These are phyloP conservation scores for Rhimphoctona megacephalus DNA, from an alignment of 2,888 invertebrate genomes.

Conservation along the genomic window DNA sequence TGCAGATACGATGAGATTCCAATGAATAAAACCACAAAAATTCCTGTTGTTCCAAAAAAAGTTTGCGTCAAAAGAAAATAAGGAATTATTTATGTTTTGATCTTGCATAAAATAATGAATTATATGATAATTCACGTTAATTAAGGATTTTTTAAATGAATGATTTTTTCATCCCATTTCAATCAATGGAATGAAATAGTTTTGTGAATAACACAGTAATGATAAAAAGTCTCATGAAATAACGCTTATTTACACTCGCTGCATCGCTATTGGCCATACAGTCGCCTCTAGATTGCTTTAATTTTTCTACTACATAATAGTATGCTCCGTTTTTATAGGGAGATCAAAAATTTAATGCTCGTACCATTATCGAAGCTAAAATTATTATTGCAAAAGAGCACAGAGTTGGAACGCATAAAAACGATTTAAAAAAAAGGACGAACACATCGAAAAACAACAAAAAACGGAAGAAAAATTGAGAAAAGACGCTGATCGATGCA, in stretches of 20 bases:
- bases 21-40: not conserved
- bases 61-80: not conserved
- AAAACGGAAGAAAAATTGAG: conserved; percentile 46
- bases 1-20: not conserved
- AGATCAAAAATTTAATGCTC: not conserved
- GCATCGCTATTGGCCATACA: not conserved
- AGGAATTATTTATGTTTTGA: not conserved
- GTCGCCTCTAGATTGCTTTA: not conserved
- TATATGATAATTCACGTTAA: too few relatives aligned
- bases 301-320: not conserved
- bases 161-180: not conserved
- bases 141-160: not conserved
- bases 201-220: not conserved
- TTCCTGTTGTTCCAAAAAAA: not conserved
- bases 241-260: not conserved
- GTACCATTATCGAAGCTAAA: not conserved
- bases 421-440: not conserved
- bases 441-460: conserved; percentile 32
- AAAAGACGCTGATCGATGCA: conserved; percentile 24
- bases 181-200: not conserved
- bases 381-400: not conserved
- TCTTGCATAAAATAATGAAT: not conserved
- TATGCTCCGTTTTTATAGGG: not conserved
- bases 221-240: not conserved
- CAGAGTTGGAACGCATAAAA: not conserved